phyloP scores from a whole-genome alignment of 2,113 vertebrate genomes.

The Crotalus horridus region DNA sequence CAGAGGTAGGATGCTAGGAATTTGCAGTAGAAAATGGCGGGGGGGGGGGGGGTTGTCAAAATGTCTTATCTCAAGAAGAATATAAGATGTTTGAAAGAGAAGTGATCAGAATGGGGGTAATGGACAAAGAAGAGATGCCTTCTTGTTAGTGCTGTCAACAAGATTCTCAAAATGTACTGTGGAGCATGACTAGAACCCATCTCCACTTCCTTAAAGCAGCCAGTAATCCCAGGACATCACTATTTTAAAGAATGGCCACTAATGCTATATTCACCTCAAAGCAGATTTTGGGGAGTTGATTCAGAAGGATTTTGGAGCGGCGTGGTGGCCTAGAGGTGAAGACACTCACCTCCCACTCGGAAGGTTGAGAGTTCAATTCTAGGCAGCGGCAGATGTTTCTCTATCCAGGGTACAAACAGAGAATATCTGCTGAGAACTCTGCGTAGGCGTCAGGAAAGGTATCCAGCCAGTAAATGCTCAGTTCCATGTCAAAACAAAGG shows the following conservation, averaged over 20 bases:
- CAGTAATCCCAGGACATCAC: no score
- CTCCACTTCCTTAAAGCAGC: neutral
- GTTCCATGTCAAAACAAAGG: neutral
- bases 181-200: neutral
- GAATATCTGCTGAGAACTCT: neutral
- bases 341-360: neutral
- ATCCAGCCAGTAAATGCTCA: neutral
- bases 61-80: neutral
- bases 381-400: neutral
- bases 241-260: neutral
- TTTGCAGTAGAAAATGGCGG: neutral
- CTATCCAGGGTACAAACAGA: neutral
- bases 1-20: slow-evolving; percentile 73
- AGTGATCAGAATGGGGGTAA: neutral
- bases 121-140: neutral
- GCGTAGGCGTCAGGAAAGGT: neutral
- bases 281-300: neutral
- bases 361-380: neutral
- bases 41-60: neutral
- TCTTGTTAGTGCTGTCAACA: neutral
- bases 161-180: neutral
- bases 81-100: neutral
- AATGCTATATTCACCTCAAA: no score
- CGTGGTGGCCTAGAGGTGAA: neutral
- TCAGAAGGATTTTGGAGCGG: neutral